Evolutionary conservation across 2,797 vertebrate genomes (phyloP).

Genomic region (Chiloscyllium punctatum): DNA sequence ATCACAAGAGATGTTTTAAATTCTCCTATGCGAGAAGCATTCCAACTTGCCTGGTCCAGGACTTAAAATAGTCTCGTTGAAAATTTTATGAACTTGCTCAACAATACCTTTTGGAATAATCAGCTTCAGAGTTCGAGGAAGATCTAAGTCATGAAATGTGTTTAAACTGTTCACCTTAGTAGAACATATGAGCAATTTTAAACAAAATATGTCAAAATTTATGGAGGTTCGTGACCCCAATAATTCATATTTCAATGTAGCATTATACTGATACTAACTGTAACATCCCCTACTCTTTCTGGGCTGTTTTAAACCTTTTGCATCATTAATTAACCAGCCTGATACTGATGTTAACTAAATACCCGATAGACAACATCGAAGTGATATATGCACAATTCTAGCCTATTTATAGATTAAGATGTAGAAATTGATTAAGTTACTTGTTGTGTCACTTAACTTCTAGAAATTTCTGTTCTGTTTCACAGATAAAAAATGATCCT

Average conservation of each 20-base stretch:
- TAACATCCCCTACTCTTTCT: slow-evolving; percentile 19
- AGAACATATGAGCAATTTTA: slow-evolving; percentile 24
- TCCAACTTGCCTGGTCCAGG: not conserved
- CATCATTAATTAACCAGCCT: slow-evolving; percentile 14
- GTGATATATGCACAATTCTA: not conserved
- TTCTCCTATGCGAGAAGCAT: not conserved
- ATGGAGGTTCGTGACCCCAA: slow-evolving; percentile 20
- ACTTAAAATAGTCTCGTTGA: not conserved
- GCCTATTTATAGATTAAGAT: slow-evolving; percentile 34
- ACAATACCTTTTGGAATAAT: not conserved
- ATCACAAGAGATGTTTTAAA: not conserved
- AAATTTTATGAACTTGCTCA: not conserved
- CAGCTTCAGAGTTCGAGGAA: not conserved
- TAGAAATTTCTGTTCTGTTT: slow-evolving; percentile 60
- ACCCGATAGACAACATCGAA: not conserved
- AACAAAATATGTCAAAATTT: slow-evolving; percentile 15
- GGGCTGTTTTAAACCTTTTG: slow-evolving; percentile 9
- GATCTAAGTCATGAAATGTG: not conserved
- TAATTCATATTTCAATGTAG: slow-evolving; percentile 20
- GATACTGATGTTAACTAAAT: slow-evolving; percentile 13
- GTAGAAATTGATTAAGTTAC: slow-evolving; percentile 37
- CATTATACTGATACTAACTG: slow-evolving; percentile 34
- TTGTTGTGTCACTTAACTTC: slow-evolving; percentile 28
- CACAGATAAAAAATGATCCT: slow-evolving; percentile 64
- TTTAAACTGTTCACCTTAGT: slow-evolving; percentile 17